Base-by-base conservation (phyloP, 1,140 invertebrate genomes). In the Monomorium pharaonis region DNA sequence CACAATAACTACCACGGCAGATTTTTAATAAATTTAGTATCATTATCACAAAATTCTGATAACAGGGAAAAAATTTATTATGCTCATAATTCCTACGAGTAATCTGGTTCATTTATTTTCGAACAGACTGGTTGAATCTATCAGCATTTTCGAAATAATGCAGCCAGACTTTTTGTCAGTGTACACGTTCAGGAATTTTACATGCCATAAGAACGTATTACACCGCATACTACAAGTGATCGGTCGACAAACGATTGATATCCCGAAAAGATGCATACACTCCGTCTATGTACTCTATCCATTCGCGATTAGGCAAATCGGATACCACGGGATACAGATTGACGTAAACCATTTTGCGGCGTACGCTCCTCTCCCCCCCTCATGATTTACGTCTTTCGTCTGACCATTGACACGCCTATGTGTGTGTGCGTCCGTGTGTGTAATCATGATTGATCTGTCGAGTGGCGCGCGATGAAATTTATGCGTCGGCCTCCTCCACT, bases 391-490 rank as follows among this genome's bases (percentile, higher is more conserved):
- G 51, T 21, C 24, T 83, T 47, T 47, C 18, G n/a, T 58, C 78
- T 18, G 42, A 72, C 33, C 24, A 74, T 83, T 83, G 67, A 58
- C 78, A 83, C 54, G 49, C 78, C 51, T 74, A 81, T 37, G 9
- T 54, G 51, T 49, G n/a, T n/a, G n/a, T n/a, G n/a, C n/a, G n/a
- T n/a, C n/a, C n/a, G n/a, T n/a, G n/a, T n/a, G 16, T 54, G n/a
- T 74, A 83, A 69, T 74, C 67, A 72, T 58, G 78, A 83, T 83
- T 74, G 78, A 83, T 74, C 37, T 69, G n/a, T 44, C 37, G 67
- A 58, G 10, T 21, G 30, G 24, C 9, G 47, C 47, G 7, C 47
- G 47, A 54, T 81, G 49, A 81, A 81, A 81, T 81, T 81, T 81
- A 81, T 81, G 65, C 77, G 33, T 70, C 77, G 63, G 12, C 65